Percentiles rank a stretch among this genome's conserved stretches.
Evolutionary conservation across 2,797 vertebrate species (phyloP).

Genomic region (Picus viridis): DNA sequence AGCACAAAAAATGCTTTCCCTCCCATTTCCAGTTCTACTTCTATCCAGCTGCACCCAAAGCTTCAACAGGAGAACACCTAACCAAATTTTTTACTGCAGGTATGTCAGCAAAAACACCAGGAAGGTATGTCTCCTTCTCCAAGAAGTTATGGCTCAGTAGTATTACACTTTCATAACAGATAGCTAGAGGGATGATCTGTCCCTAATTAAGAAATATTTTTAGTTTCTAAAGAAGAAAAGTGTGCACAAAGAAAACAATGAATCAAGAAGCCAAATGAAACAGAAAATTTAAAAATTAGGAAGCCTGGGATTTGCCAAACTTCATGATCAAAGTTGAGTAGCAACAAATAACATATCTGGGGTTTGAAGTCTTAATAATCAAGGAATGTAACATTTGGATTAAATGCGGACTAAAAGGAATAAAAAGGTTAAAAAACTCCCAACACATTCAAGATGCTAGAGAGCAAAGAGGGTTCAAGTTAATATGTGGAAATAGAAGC

Average conservation of each 20-base stretch:
- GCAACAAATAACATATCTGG: neutral
- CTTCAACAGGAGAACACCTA: neutral
- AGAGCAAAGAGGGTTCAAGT: slow-evolving; percentile 53
- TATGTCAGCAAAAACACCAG: neutral
- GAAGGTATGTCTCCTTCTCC: neutral
- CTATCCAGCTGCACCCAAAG: neutral
- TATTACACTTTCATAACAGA: neutral
- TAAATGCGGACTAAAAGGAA: neutral
- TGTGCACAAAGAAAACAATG: neutral
- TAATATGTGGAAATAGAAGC: slow-evolving; percentile 43
- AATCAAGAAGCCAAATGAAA: neutral
- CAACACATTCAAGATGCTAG: slow-evolving; percentile 52
- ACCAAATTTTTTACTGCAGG: neutral
- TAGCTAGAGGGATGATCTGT: neutral
- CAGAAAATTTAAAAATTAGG: neutral
- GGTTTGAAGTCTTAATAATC: neutral
- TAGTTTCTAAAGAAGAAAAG: neutral
- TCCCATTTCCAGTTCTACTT: neutral
- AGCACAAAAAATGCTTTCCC: neutral
- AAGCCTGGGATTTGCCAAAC: neutral
- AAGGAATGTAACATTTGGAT: neutral
- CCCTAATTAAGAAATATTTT: neutral
- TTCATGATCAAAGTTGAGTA: slow-evolving; percentile 12
- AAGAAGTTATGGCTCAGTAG: neutral
- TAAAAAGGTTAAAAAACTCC: neutral